Conservation (phyloP, 1,140 invertebrate species). For the Paraescarpia echinospica region DNA sequence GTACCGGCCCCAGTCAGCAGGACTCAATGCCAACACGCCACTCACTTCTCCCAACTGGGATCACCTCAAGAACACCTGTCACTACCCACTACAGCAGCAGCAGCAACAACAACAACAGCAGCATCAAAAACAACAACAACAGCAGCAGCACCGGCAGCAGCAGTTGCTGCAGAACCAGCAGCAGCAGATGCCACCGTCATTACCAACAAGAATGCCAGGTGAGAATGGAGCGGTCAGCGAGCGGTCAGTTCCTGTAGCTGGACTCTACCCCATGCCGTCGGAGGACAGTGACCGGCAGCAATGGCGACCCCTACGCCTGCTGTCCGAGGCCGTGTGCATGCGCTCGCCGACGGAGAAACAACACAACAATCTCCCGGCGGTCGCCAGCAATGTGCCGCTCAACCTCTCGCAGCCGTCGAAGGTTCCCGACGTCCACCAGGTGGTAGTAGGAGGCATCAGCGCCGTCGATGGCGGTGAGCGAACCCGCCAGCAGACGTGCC, state of each 20-base stretch:
- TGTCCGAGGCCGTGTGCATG: slow-evolving; percentile 40
- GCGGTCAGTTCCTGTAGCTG: slow-evolving; percentile 6
- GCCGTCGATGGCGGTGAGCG: neutral
- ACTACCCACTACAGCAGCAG: slow-evolving; percentile 14
- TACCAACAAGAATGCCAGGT: neutral
- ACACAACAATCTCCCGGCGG: neutral
- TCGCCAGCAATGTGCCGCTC: neutral
- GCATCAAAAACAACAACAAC: neutral
- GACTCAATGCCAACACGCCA: neutral
- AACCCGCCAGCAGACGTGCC: neutral
- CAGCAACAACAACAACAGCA: slow-evolving; percentile 24
- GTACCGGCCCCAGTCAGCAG: neutral
- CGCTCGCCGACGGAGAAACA: slow-evolving; percentile 9
- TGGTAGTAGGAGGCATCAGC: neutral
- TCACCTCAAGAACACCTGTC: neutral
- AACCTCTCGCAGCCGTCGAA: neutral
- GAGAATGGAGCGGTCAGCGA: neutral
- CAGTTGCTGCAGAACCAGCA: neutral
- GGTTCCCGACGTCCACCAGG: neutral
- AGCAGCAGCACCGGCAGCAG: neutral
- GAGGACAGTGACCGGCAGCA: neutral
- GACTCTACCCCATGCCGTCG: neutral
- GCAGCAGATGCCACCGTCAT: slow-evolving; percentile 5
- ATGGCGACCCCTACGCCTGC: slow-evolving; percentile 36
- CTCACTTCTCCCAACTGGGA: neutral